Evolutionary conservation across 1,140 invertebrate species (phyloP), one percentile per base, ranked within the genome.

Genomic region (Diplogasteroides magnus): DNA sequence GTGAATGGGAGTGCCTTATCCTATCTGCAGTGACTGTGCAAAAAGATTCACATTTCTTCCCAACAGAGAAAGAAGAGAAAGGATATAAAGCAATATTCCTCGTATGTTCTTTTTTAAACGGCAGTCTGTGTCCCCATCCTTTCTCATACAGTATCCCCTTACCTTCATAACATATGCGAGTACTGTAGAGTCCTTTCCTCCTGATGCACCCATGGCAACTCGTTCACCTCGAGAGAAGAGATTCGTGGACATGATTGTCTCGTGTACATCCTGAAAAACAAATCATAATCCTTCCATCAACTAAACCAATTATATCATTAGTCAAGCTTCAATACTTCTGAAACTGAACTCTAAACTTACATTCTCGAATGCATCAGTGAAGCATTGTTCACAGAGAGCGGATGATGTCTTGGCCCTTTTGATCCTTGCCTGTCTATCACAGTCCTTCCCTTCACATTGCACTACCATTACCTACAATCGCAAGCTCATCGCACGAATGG

Each of bases 121-220:
- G n/a, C n/a, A n/a, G n/a, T n/a, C n/a, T n/a, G n/a, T n/a, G n/a
- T n/a, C n/a, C n/a, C n/a, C n/a, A n/a, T n/a, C n/a, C n/a, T n/a
- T n/a, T n/a, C n/a, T n/a, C n/a, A n/a, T n/a, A n/a, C n/a, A n/a
- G n/a, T n/a, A n/a, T n/a, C n/a, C n/a, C n/a, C 31, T 1, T 27
- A 64, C 62, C 62, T 72, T 72, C 74, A 99, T 83, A 1, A 95
- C 88, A 83, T 86, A 83, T 1, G 86, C 95, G 37, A 99, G 85
- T 15, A 99, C 97, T 14, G 97, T 99, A 0, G 95, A 98, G 84
- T 99, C 97, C 87, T 99, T 99, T 61, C 97, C 97, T 66, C 97
- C 96, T 71, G 94, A 97, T 28, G 95, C 96, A 48, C 91, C 96
- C 61, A 98, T 89, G 2, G 94, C 95, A 26, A 98, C 91, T 71